Base-by-base conservation (phyloP, 2,797 vertebrate species). In the Microchirus variegatus region DNA sequence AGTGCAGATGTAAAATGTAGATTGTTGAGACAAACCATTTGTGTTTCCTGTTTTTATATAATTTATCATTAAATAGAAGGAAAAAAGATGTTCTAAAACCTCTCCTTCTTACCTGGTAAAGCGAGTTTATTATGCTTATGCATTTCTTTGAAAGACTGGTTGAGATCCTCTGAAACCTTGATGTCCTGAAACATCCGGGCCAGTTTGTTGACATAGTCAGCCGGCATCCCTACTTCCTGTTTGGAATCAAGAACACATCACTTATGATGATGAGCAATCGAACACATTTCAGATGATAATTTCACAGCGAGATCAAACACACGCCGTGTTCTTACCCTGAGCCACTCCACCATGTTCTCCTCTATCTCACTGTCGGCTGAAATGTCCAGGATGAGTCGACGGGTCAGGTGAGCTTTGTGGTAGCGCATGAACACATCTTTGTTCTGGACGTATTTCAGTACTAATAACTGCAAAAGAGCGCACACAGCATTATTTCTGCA, bases 301-400 rank as follows among this genome's bases (percentile, higher is more conserved):
- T 53, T n/a, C n/a, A 7, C 46, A 40, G 18, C 22, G 11, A 46
- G 40, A 22, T 22, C 22, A 22, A 22, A 22, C 22, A 22, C 22
- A 22, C 9, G 35, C 11, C 2, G 0, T 4, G n/a, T 22, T 19
- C 93, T 90, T 90, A 99, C 97, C 94, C 97, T 93, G 82, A 99
- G 95, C 97, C 97, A 99, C 80, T 99, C 97, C 73, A 99, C 97
- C 97, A 99, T 99, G 87, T 99, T 99, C 89, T 99, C 97, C 89
- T 99, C 97, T 44, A 98, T 99, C 91, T 99, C 97, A 63, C 97
- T 99, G 83, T 99, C 97, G 0, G 97, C 97, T 4, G 97, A 99
- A 86, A 99, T 99, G 92, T 99, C 97, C 79, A 99, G 82, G 92
- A 99, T 99, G 82, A 99, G 95, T 37, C 97, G 95, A 13, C 97